Conservation (phyloP, 2,113 vertebrate species). For the Erinaceus europaeus region DNA sequence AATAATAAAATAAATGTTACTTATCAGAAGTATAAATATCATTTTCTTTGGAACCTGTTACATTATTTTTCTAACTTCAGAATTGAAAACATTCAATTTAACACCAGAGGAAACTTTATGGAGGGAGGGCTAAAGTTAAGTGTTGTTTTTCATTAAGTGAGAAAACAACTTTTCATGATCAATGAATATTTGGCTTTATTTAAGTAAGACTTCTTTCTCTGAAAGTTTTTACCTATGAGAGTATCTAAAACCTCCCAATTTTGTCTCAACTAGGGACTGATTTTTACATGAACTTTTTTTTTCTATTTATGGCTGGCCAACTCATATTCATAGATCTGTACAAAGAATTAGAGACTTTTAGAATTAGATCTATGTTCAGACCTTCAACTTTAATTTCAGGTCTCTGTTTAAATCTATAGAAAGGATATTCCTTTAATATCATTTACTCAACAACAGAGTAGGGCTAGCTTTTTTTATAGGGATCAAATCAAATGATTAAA, state of each 20-base stretch:
- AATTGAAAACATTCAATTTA: slow-evolving; percentile 15
- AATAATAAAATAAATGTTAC: too few species aligned
- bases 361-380: not conserved
- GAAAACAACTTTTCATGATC: not conserved
- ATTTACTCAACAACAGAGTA: not conserved
- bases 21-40: not conserved
- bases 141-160: not conserved
- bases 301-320: not conserved
- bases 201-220: not conserved
- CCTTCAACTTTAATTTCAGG: not conserved
- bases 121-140: not conserved
- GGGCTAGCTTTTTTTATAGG: not conserved
- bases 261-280: not conserved
- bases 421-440: not conserved
- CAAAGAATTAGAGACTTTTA: not conserved
- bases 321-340: not conserved
- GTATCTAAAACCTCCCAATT: not conserved
- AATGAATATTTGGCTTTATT: not conserved
- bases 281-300: not conserved
- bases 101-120: not conserved
- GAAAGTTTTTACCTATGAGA: not conserved
- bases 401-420: not conserved
- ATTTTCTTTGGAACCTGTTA: not conserved
- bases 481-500: not conserved
- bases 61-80: not conserved